Evolutionary conservation across 2,797 vertebrate species (phyloP).

Genomic region (Sebastolobus altivelis): DNA sequence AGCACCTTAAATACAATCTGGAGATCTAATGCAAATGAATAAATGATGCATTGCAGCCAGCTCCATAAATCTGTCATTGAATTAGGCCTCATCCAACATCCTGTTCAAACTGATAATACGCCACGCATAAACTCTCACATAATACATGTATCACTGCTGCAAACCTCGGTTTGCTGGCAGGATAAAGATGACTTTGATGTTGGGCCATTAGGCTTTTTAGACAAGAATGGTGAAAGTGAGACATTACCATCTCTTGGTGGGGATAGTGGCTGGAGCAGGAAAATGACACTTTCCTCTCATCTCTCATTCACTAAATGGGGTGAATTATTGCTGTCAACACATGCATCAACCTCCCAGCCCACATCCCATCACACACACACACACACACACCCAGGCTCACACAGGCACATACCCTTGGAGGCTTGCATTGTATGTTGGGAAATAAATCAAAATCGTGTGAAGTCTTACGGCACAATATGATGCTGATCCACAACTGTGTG

Average conservation of each 20-base stretch:
- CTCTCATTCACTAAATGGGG: conserved; percentile 71
- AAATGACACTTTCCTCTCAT: conserved; percentile 54
- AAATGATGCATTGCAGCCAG: conserved; percentile 47
- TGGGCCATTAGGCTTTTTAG: conserved; percentile 43
- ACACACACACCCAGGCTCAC: conserved; percentile 14
- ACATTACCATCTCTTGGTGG: conserved; percentile 46
- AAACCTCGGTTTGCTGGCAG: conserved; percentile 41
- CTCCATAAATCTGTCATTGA: conserved; percentile 56
- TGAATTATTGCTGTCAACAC: conserved; percentile 73
- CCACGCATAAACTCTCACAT: conserved; percentile 32
- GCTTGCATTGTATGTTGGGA: conserved; percentile 32
- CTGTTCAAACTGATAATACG: conserved; percentile 49
- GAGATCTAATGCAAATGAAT: conserved; percentile 58
- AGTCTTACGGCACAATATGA: conserved; percentile 30
- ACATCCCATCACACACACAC: conserved; percentile 9
- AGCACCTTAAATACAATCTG: conserved; percentile 40
- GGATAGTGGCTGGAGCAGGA: conserved; percentile 44
- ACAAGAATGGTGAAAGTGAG: conserved; percentile 52
- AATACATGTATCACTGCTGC: conserved; percentile 29
- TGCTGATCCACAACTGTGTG: conserved; percentile 19
- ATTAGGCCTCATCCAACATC: conserved; percentile 46
- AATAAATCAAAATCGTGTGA: conserved; percentile 60
- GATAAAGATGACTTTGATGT: conserved; percentile 46
- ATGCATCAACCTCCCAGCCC: conserved; percentile 51
- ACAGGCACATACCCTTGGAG: conserved; percentile 28